These are phyloP conservation scores for Aproaerema taeniolella DNA, from an alignment of 2,888 invertebrate species.

Conservation along the genomic window DNA sequence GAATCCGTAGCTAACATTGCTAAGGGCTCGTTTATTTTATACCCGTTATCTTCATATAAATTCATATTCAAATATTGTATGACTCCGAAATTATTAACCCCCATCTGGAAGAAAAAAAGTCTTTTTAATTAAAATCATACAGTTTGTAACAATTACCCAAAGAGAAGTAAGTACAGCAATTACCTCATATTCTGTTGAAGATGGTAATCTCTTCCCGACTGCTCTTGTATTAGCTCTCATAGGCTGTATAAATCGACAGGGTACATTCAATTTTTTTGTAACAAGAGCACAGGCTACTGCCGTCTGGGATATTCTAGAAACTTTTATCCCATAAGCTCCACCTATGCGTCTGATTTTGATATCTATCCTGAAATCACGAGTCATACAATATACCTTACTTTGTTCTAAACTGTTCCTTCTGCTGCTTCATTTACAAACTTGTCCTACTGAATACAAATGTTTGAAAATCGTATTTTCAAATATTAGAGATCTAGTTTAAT, in stretches of 20 bases:
- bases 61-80: conserved; percentile 70
- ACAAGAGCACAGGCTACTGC: conserved; percentile 81
- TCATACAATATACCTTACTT: no score
- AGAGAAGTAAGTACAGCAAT: neutral
- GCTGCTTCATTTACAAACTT: no score
- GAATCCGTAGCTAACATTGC: conserved; percentile 28
- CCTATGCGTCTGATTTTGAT: conserved; percentile 58
- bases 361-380: conserved; percentile 42
- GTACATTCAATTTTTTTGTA: conserved; percentile 75
- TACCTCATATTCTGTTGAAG: conserved; percentile 70
- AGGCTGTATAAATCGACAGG: conserved; percentile 80
- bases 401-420: no score
- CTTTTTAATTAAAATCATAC: neutral
- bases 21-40: conserved; percentile 35
- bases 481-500: no score
- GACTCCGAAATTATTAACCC: conserved; percentile 52
- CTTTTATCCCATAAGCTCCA: conserved; percentile 83
- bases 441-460: no score
- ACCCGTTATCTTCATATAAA: conserved; percentile 68
- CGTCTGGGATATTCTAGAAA: conserved; percentile 74
- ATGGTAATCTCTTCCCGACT: conserved; percentile 72
- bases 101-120: conserved; percentile 29
- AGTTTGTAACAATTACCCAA: neutral
- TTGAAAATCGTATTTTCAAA: no score
- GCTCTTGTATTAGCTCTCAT: conserved; percentile 79